A percentile compares a stretch with the other conserved stretches of the same genome.
Conservation (phyloP, 2,113 vertebrate species). For the Rhinoptilus africanus region DNA sequence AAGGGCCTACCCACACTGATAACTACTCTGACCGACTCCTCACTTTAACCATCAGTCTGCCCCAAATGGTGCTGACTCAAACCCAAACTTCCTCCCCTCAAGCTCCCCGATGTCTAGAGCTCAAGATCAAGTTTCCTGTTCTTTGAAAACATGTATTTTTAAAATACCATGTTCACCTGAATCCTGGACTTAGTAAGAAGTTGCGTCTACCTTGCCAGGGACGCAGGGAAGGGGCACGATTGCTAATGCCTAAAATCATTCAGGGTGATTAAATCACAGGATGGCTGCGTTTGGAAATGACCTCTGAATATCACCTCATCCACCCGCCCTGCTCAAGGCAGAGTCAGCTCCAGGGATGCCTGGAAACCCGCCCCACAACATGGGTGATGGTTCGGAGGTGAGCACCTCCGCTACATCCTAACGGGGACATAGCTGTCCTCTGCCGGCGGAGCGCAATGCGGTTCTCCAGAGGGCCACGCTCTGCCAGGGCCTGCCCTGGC, state of each 20-base stretch:
- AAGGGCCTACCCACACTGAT: background rate
- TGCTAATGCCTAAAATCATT: background rate
- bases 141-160: rapidly evolving
- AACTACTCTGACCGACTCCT: background rate
- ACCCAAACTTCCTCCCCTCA: background rate
- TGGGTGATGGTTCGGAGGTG: background rate
- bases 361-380: too few species aligned
- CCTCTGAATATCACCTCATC: background rate
- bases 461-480: background rate
- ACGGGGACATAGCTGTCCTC: background rate
- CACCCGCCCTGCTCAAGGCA: background rate
- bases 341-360: background rate
- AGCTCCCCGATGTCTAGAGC: background rate
- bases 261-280: background rate
- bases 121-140: background rate
- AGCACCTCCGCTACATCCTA: background rate
- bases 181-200: background rate
- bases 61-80: background rate
- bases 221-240: background rate
- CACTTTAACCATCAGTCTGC: background rate
- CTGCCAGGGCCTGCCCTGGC: background rate
- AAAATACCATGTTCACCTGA: background rate
- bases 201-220: background rate
- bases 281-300: background rate
- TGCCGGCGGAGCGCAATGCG: background rate